These are phyloP conservation scores for Drosophila mojavensis DNA, from an alignment of 1,140 invertebrate genomes.

Conservation along the genomic window DNA sequence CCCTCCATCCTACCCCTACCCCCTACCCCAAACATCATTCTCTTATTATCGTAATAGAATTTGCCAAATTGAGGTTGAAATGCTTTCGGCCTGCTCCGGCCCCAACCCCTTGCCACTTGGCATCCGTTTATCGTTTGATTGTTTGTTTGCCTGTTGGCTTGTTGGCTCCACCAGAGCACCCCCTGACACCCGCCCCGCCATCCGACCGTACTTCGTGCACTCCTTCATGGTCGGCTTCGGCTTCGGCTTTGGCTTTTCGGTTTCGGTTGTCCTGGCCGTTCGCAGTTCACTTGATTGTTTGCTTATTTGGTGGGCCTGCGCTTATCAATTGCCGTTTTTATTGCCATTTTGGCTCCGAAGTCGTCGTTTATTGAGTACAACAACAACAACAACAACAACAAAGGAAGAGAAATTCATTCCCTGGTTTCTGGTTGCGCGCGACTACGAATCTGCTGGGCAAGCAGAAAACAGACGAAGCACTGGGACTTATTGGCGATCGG, in stretches of 20 bases:
- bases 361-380: conserved; percentile 68
- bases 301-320: conserved; percentile 71
- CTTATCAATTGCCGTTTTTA: conserved; percentile 81
- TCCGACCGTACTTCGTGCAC: conserved; percentile 23
- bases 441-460: conserved; percentile 47
- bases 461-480: conserved; percentile 16
- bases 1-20: neutral
- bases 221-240: conserved; percentile 22
- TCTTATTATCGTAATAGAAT: conserved; percentile 83
- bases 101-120: conserved; percentile 50
- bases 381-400: neutral
- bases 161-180: conserved; percentile 40
- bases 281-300: conserved; percentile 61
- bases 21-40: conserved; percentile 12
- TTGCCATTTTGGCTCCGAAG: conserved; percentile 69
- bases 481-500: conserved; percentile 20
- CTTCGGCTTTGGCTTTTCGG: conserved; percentile 12
- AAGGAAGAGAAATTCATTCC: conserved; percentile 60
- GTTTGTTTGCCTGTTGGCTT: conserved; percentile 77
- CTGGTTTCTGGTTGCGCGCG: conserved; percentile 53
- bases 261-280: conserved; percentile 17
- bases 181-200: neutral
- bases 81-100: conserved; percentile 48
- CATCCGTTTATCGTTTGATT: conserved; percentile 81
- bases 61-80: conserved; percentile 84